phyloP scores from a whole-genome alignment of 1,140 invertebrate genomes.

The Aphidius ervi region DNA sequence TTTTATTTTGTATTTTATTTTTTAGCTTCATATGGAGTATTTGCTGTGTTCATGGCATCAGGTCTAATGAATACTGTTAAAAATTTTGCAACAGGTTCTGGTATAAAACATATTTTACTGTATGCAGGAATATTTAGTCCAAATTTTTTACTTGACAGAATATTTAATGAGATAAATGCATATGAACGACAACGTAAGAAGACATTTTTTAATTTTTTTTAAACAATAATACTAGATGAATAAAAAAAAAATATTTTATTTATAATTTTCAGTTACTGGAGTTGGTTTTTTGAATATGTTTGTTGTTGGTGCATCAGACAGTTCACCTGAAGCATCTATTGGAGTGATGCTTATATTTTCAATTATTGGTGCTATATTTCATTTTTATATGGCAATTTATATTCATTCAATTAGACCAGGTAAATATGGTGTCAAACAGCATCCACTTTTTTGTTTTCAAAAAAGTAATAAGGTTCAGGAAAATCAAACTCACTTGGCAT shows the following conservation, averaged over 20 bases:
- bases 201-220: constrained; percentile 15
- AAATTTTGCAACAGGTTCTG: constrained; percentile 13
- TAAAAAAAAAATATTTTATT: constrained; percentile 3
- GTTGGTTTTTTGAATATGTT: constrained; percentile 35
- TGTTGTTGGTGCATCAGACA: constrained; percentile 15
- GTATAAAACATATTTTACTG: constrained; percentile 13
- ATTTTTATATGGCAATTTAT: constrained; percentile 44
- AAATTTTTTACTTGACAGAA: constrained; percentile 29
- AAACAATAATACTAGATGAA: background rate
- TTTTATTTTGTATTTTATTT: background rate
- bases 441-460: constrained; percentile 55
- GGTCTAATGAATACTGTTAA: constrained; percentile 19
- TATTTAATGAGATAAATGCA: constrained; percentile 32
- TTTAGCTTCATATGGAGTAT: constrained; percentile 22
- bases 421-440: constrained; percentile 53
- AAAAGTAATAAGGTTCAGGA: constrained; percentile 40
- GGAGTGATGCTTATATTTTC: constrained; percentile 37
- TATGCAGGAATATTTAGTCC: constrained; percentile 35
- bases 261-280: constrained; percentile 26
- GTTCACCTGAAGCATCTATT: constrained; percentile 22
- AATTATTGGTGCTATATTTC: constrained; percentile 29
- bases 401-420: constrained; percentile 56
- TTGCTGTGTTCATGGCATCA: constrained; percentile 20
- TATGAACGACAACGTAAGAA: constrained; percentile 25
- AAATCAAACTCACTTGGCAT: constrained; percentile 28